Percentiles rank a stretch among this genome's conserved stretches.
Conservation (phyloP, 2,797 vertebrate species). For the Takifugu ocellatus region DNA sequence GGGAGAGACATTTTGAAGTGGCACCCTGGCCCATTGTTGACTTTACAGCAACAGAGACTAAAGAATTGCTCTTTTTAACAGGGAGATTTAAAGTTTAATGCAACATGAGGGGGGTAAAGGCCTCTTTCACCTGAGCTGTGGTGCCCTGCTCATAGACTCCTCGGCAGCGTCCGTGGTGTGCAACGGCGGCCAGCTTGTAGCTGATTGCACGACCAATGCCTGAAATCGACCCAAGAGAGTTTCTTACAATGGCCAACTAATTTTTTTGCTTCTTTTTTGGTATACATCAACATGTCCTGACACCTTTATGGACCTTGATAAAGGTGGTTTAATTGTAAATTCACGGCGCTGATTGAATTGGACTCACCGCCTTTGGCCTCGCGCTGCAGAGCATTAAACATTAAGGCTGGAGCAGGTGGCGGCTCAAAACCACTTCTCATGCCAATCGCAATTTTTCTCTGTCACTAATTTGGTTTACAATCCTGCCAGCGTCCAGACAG, state of each 20-base stretch:
- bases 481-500: slow-evolving; percentile 42
- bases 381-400: slow-evolving; percentile 48
- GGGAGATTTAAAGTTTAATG: too few relatives aligned
- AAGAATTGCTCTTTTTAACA: slow-evolving; percentile 14
- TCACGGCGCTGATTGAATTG: slow-evolving; percentile 40
- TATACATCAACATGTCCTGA: slow-evolving; percentile 45
- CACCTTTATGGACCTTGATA: slow-evolving; percentile 36
- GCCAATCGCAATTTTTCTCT: slow-evolving; percentile 60
- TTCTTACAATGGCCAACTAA: slow-evolving; percentile 27
- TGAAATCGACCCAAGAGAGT: slow-evolving; percentile 20
- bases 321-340: slow-evolving; percentile 49
- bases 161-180: slow-evolving; percentile 41
- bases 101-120: slow-evolving; percentile 17
- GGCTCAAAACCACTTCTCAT: slow-evolving; percentile 54
- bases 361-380: slow-evolving; percentile 40
- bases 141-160: slow-evolving; percentile 41
- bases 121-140: slow-evolving; percentile 47
- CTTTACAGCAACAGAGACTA: slow-evolving; percentile 10
- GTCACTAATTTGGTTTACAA: slow-evolving; percentile 46
- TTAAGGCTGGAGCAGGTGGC: slow-evolving; percentile 66
- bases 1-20: slow-evolving; percentile 30
- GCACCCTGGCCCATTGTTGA: slow-evolving; percentile 11
- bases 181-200: slow-evolving; percentile 38
- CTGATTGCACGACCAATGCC: slow-evolving; percentile 14
- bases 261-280: slow-evolving; percentile 3